Evolutionary conservation across 2,113 vertebrate species (phyloP).

Genomic region (Anarhynchus alexandrinus): DNA sequence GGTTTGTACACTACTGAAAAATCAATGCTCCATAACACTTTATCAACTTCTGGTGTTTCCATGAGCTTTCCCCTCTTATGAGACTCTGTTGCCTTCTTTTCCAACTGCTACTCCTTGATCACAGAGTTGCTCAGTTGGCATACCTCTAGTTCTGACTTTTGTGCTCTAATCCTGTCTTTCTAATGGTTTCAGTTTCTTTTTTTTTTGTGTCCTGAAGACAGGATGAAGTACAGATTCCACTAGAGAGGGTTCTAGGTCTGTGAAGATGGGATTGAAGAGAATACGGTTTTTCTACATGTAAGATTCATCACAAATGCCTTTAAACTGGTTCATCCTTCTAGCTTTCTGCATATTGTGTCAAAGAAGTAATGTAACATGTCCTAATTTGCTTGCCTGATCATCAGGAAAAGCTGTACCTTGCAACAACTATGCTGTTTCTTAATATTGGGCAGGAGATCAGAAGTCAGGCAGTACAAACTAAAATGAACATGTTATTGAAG

Average conservation of each 20-base stretch:
- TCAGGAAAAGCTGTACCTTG: background rate
- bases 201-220: background rate
- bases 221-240: background rate
- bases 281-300: background rate
- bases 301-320: background rate
- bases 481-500: background rate
- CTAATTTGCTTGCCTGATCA: background rate
- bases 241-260: background rate
- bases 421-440: background rate
- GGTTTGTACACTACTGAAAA: background rate
- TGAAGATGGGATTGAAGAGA: background rate
- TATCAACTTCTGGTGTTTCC: background rate
- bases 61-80: background rate
- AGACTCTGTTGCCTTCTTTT: background rate
- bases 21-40: background rate
- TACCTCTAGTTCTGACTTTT: background rate
- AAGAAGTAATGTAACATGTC: background rate
- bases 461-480: background rate
- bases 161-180: background rate
- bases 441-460: background rate
- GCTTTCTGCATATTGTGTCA: background rate
- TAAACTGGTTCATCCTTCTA: background rate
- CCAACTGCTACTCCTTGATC: background rate
- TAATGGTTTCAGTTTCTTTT: background rate
- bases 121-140: background rate